Conservation (phyloP, 2,888 invertebrate species). For the Tortricodes alternella region DNA sequence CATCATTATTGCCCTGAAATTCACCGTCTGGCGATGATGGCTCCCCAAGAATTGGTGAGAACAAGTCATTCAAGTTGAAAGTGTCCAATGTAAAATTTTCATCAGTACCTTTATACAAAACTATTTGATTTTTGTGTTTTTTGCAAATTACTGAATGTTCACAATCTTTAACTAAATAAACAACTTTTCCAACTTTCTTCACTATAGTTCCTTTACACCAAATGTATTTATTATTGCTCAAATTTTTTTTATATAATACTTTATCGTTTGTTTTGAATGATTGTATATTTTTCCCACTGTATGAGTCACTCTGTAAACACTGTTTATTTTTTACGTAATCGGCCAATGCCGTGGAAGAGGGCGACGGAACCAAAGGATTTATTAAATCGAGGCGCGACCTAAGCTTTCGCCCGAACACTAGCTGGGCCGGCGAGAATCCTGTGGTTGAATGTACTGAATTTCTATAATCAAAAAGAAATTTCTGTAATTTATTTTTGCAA, state of each 20-base stretch:
- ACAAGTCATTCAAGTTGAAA: not conserved
- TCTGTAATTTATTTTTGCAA: too few species aligned
- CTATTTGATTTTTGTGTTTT: conserved; percentile 28
- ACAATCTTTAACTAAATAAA: conserved; percentile 25
- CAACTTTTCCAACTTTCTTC: conserved; percentile 24
- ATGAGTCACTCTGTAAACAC: conserved; percentile 31
- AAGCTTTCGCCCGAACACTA: too few species aligned
- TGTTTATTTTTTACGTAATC: conserved; percentile 26
- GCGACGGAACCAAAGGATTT: conserved; percentile 9
- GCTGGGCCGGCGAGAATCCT: too few species aligned
- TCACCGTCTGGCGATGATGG: not conserved
- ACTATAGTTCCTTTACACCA: conserved; percentile 32
- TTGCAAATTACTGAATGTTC: not conserved
- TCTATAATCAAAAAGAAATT: too few species aligned
- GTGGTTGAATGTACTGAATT: too few species aligned
- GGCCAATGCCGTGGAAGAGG: conserved; percentile 17
- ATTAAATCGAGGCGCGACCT: too few species aligned
- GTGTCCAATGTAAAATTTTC: not conserved
- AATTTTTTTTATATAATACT: conserved; percentile 30
- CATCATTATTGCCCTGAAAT: not conserved
- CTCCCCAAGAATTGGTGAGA: not conserved
- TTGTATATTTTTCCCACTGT: conserved; percentile 8
- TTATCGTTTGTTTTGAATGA: conserved; percentile 2
- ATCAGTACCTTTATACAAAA: not conserved
- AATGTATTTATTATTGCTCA: conserved; percentile 16